Base-by-base conservation (phyloP, 2,888 invertebrate genomes). In the Hirtodrosophila confusa region DNA sequence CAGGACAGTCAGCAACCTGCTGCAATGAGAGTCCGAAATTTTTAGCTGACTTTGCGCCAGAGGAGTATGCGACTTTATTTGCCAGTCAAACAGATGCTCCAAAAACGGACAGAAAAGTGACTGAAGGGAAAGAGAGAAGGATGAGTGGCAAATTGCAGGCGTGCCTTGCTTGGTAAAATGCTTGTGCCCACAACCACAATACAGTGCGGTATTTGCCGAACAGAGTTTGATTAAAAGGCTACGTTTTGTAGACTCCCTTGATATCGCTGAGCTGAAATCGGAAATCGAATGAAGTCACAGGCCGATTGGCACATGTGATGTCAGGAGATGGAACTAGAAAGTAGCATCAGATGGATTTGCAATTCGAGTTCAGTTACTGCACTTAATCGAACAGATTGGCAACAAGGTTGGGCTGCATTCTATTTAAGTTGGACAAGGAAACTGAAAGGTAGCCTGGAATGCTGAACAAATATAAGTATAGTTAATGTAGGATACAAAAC, bases 181-280 rank as follows among this genome's bases (percentile, higher is more conserved):
- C 60, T 63, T 27, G 40, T 36, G 36, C 11, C 63, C 53, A 36
- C 60, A 65, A 47, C 37, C n/a, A 57, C 50, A 64, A 51, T 45
- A 44, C 40, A 55, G 40, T 57, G 37, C 24, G n/a, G 27, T 17
- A 29, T 33, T 33, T 12, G 61, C 24, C 23, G 6, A 31, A 36
- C 36, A 33, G 49, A 63, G 66, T 68, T 68, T 69, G 49, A 85
- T 73, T 65, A 68, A 67, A 71, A 67, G 45, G 51, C 45, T 48
- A 35, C 29, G 12, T 11, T 27, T 23, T 10, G 7, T n/a, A n/a
- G n/a, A n/a, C n/a, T n/a, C n/a, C n/a, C n/a, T 2, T 3, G 17
- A 10, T 9, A 29, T 9, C 33, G 31, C 29, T 39, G 1, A 40
- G n/a, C 9, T 11, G 5, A 35, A 39, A 35, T 54, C 45, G 37